phyloP scores from a whole-genome alignment of 2,888 invertebrate species.

The Sinopyrophorus schimmeli region DNA sequence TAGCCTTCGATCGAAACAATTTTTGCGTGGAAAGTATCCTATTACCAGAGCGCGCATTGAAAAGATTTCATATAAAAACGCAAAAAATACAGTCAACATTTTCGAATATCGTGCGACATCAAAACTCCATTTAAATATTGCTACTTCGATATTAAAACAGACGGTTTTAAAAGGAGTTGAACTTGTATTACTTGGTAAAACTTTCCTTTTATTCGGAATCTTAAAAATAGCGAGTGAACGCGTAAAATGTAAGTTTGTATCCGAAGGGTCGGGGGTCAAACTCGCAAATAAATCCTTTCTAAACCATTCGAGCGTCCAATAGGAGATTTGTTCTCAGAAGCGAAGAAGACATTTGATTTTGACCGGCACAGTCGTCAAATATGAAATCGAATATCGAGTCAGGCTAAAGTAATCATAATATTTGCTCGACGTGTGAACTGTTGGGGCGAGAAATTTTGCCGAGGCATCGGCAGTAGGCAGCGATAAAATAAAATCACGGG shows the following conservation, averaged over 20 bases:
- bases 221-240: constrained; percentile 25
- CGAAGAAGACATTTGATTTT: constrained; percentile 42
- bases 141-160: constrained; percentile 44
- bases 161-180: constrained; percentile 43
- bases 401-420: constrained; percentile 53
- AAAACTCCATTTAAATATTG: constrained; percentile 47
- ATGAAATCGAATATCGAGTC: constrained; percentile 52
- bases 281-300: constrained; percentile 26
- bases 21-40: too few species aligned
- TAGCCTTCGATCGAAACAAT: constrained; percentile 1
- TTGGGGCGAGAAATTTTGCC: constrained; percentile 36
- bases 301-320: constrained; percentile 43
- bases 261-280: constrained; percentile 16
- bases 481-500: constrained; percentile 46
- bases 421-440: constrained; percentile 51
- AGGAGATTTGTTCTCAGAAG: constrained; percentile 41
- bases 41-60: too few species aligned
- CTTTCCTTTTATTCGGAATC: constrained; percentile 38
- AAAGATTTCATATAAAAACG: constrained; percentile 31
- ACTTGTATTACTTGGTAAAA: constrained; percentile 32
- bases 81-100: too few species aligned
- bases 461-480: constrained; percentile 36
- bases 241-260: constrained; percentile 28
- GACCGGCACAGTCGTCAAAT: constrained; percentile 47
- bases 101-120: constrained; percentile 44